phyloP scores from a whole-genome alignment of 2,888 invertebrate species.

The Amphipoea oculea region DNA sequence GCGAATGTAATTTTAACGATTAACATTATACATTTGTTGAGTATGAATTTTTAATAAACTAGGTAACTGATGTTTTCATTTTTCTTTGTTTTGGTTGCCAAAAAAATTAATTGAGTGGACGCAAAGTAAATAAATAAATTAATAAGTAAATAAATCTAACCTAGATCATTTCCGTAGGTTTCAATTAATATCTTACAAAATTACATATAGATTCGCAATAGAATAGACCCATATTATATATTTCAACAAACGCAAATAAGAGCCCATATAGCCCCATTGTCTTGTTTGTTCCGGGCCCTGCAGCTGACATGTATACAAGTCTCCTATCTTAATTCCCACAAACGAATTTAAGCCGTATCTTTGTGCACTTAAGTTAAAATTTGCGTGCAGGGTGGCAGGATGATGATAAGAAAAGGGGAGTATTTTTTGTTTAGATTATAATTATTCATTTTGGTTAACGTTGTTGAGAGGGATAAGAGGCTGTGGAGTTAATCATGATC shows the following conservation, averaged over 20 bases:
- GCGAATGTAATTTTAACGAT: background rate
- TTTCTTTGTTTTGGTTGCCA: background rate
- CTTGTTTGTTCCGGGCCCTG: slow-evolving; percentile 67
- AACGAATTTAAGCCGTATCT: slow-evolving; percentile 47
- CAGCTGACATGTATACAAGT: slow-evolving; percentile 69
- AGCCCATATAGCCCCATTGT: slow-evolving; percentile 68
- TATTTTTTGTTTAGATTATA: slow-evolving; percentile 67
- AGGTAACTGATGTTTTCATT: background rate
- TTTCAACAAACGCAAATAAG: slow-evolving; percentile 70
- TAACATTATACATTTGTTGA: background rate
- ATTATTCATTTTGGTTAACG: slow-evolving; percentile 66
- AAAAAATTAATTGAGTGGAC: background rate
- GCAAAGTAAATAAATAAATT: background rate
- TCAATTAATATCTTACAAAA: slow-evolving; percentile 35
- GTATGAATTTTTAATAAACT: background rate
- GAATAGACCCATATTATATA: slow-evolving; percentile 57
- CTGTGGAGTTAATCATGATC: slow-evolving; percentile 57
- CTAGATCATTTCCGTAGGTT: background rate
- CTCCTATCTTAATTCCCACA: slow-evolving; percentile 34
- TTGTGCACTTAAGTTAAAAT: slow-evolving; percentile 23
- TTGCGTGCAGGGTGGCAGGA: slow-evolving; percentile 8
- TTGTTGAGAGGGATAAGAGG: slow-evolving; percentile 59
- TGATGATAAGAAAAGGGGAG: slow-evolving; percentile 61
- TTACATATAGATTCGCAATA: slow-evolving; percentile 37
- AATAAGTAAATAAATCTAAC: background rate